Base-by-base conservation (phyloP, 2,113 vertebrate species). In the Oplegnathus fasciatus region DNA sequence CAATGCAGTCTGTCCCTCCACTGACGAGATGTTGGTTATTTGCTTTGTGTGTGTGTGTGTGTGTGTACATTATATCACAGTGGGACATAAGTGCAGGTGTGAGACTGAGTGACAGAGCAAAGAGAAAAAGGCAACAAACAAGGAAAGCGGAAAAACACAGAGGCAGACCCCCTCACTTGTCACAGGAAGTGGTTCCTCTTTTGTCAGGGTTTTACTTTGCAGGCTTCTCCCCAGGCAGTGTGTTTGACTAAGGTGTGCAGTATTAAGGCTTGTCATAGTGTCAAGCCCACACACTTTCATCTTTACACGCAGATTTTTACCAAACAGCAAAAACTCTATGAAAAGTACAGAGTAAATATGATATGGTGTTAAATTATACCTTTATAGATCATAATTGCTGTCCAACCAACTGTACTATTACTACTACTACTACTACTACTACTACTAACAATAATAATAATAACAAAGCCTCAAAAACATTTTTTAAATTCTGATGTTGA, bases 241-340 rank as follows among this genome's bases (percentile, higher is more conserved):
- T 88, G 82, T 90, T 86, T 92, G 74, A 75, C 80, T 81, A 85
- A 83, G 88, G 84, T 75, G 84, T 88, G 67, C 78, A 81, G 61
- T 72, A 85, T 83, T 61, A 64, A 70, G 42, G 69, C 65, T 66
- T 72, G 79, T 90, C 83, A 88, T 68, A 46, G 40, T 66, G 48
- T 77, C 85, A 64, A 68, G 82, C 65, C 83, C 76, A 75, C 9
- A 22, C 70, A 61, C 60, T 61, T 54, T 80, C 44, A 86, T 88
- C 71, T 52, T 10, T 14, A 32, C 34, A 40, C n/a, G 37, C 14
- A 32, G 4, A 58, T 52, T 73, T 77, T 75, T 24, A 18, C 32
- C 26, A 6, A 54, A 77, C n/a, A 58, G 40, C 5, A 62, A 58
- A 82, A 81, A 71, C 58, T 34, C 32, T 42, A 61, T 44, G 13